These are phyloP conservation scores for Ligdia adustata DNA, from an alignment of 2,888 invertebrate genomes.

Conservation along the genomic window DNA sequence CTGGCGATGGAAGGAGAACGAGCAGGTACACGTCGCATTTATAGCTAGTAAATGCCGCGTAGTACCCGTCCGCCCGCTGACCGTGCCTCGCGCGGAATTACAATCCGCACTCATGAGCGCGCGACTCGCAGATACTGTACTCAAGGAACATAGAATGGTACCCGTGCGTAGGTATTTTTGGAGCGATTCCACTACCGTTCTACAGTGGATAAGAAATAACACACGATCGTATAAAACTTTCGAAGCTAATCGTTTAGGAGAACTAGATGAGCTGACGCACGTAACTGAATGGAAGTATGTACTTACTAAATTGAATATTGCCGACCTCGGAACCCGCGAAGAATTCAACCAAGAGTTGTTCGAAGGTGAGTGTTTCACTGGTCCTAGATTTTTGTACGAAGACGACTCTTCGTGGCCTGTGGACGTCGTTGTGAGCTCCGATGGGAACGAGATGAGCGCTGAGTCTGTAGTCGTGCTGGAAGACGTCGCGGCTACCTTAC, in stretches of 20 bases:
- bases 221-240: neutral
- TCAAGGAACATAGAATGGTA: neutral
- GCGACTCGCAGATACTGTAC: neutral
- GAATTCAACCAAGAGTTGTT: neutral
- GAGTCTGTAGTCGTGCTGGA: neutral
- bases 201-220: neutral
- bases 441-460: neutral
- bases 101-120: neutral
- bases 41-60: neutral
- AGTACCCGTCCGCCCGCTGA: neutral
- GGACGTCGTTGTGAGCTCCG: neutral
- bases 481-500: neutral
- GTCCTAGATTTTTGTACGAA: neutral
- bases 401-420: neutral
- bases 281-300: neutral
- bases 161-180: neutral
- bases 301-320: neutral
- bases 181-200: neutral
- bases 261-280: neutral
- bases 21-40: conserved; percentile 2
- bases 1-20: conserved; percentile 10
- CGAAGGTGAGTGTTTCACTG: neutral
- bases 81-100: neutral
- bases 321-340: neutral
- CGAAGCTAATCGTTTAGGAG: neutral